Conservation (phyloP, 2,888 invertebrate genomes). For the Netelia virgata region DNA sequence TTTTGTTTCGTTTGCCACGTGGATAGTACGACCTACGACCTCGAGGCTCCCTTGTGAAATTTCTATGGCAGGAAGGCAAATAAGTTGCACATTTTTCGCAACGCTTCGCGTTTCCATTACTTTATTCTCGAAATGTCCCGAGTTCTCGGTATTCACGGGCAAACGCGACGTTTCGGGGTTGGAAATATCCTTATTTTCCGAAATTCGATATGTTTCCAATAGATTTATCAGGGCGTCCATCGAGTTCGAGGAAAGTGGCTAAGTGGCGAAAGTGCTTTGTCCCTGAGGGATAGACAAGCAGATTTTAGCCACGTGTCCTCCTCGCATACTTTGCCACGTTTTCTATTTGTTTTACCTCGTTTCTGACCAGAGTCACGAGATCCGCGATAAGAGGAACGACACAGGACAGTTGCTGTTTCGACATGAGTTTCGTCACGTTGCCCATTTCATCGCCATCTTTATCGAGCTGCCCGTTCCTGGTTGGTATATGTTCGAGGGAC, state of each 20-base stretch:
- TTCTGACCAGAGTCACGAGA: constrained; percentile 77
- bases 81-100: constrained; percentile 75
- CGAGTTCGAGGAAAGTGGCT: constrained; percentile 69
- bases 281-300: constrained; percentile 47
- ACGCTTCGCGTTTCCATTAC: constrained; percentile 56
- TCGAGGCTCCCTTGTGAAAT: constrained; percentile 63
- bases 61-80: constrained; percentile 72
- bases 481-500: constrained; percentile 46
- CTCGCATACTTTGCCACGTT: neutral
- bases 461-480: constrained; percentile 3
- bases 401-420: constrained; percentile 75
- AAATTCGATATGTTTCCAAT: constrained; percentile 53
- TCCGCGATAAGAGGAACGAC: constrained; percentile 80
- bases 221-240: constrained; percentile 73
- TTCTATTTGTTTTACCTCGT: constrained; percentile 71
- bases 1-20: constrained; percentile 55
- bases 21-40: constrained; percentile 70
- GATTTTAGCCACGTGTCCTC: neutral
- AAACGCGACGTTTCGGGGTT: neutral
- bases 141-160: neutral
- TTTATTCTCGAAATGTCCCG: neutral
- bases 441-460: constrained; percentile 67
- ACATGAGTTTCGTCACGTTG: constrained; percentile 63
- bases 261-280: constrained; percentile 67
- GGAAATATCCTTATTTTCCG: constrained; percentile 30